These are phyloP conservation scores for Myotis planiceps DNA, from an alignment of 2,797 vertebrate species.

Conservation along the genomic window DNA sequence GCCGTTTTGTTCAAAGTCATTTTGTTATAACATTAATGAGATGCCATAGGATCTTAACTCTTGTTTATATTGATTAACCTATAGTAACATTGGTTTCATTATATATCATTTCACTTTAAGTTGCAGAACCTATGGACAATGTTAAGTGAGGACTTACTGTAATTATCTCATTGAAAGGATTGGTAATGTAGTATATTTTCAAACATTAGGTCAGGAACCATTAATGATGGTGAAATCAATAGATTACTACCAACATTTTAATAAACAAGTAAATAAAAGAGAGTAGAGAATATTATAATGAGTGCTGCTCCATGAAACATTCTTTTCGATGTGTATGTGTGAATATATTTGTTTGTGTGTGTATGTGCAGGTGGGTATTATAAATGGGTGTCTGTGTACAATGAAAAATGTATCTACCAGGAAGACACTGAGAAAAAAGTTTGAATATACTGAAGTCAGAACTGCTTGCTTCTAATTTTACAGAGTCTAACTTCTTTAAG, in stretches of 20 bases:
- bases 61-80: not conserved
- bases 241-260: not conserved
- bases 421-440: not conserved
- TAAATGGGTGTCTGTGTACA: conserved; percentile 22
- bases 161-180: not conserved
- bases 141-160: not conserved
- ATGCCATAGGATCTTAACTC: not conserved
- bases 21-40: not conserved
- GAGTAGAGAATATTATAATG: not conserved
- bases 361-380: not conserved
- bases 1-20: not conserved
- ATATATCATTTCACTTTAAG: not conserved
- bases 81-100: not conserved
- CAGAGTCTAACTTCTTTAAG: not conserved
- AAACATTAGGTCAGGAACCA: not conserved
- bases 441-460: not conserved
- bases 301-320: not conserved
- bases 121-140: not conserved
- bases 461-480: conserved; percentile 19
- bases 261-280: conserved; percentile 39
- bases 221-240: conserved; percentile 20
- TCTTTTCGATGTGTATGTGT: not conserved
- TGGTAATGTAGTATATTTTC: not conserved
- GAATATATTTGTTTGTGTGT: not conserved
- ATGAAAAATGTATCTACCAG: not conserved